A percentile compares a stretch with the other conserved stretches of the same genome.
Evolutionary conservation across 2,113 vertebrate species (phyloP).

Genomic region (Percopsis transmontana): DNA sequence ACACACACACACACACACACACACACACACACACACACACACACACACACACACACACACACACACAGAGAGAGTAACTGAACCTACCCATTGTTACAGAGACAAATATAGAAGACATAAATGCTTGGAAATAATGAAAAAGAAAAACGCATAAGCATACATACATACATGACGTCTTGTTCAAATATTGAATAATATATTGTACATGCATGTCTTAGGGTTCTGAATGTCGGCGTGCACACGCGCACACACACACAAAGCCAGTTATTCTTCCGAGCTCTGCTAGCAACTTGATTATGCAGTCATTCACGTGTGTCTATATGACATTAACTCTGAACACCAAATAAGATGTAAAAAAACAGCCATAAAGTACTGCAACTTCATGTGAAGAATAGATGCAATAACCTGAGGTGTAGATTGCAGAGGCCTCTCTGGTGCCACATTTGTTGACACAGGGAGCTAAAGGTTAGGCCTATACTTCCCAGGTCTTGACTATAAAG

Average conservation of each 20-base stretch:
- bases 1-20: background rate
- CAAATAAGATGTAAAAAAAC: background rate
- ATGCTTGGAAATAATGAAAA: background rate
- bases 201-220: background rate
- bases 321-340: constrained; percentile 1
- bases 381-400: background rate
- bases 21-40: background rate
- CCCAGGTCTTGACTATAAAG: background rate
- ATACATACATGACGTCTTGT: background rate
- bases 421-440: background rate
- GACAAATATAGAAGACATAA: background rate
- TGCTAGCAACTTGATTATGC: background rate
- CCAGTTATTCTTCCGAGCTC: background rate
- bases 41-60: background rate
- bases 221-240: background rate
- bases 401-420: background rate
- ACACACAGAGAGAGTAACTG: background rate
- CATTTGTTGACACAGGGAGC: background rate
- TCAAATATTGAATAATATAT: background rate
- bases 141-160: background rate
- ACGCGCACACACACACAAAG: constrained; percentile 6
- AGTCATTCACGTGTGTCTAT: constrained; percentile 3
- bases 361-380: background rate
- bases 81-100: no score
- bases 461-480: background rate